Evolutionary conservation across 2,113 vertebrate genomes (phyloP), one percentile per base, ranked within the genome.

Genomic region (Aldabrachelys gigantea): DNA sequence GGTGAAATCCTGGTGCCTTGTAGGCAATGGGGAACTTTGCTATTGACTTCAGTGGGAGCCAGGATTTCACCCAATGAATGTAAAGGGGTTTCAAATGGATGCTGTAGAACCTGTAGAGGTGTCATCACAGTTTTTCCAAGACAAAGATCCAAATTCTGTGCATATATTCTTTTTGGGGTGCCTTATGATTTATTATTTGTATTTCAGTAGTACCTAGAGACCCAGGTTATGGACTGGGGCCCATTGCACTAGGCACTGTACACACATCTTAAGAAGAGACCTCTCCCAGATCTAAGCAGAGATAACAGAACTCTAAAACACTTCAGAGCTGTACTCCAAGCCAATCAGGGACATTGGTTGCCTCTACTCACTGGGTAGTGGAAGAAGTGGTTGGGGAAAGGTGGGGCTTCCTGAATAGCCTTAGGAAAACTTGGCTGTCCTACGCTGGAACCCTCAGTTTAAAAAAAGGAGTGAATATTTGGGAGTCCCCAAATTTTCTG

Each of bases 11-110:
- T 2, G 1, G 47, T 24, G 57, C 17, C 84, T 52, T 9, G 88
- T 21, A 3, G 8, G 49, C 65, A 16, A 50, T 38, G 53, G 14
- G 35, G 52, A 87, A 35, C 29, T 94, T 72, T 90, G 47, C 87
- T 47, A 35, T 41, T 62, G 52, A 50, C 12, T 31, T 49, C 13
- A 76, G 50, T 53, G 84, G 4, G 27, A 52, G 27, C 0, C 0
- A 90, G n/a, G 0, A 0, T 5, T 82, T 80, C 52, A 54, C 31
- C 10, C 80, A 82, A 22, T 0, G 6, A 89, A 80, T 80, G 76
- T 52, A 10, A 54, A 76, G 95, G 95, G 35, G 44, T 82, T 21
- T 82, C 83, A 84, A 79, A 85, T 95, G 85, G 49, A 22, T 83
- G 38, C 41, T 78, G 38, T 76, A 76, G 41, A 88, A 56, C 56